Percentiles rank a stretch among this genome's conserved stretches.
phyloP scores from a whole-genome alignment of 2,888 invertebrate species.

The Punctoribates punctum region DNA sequence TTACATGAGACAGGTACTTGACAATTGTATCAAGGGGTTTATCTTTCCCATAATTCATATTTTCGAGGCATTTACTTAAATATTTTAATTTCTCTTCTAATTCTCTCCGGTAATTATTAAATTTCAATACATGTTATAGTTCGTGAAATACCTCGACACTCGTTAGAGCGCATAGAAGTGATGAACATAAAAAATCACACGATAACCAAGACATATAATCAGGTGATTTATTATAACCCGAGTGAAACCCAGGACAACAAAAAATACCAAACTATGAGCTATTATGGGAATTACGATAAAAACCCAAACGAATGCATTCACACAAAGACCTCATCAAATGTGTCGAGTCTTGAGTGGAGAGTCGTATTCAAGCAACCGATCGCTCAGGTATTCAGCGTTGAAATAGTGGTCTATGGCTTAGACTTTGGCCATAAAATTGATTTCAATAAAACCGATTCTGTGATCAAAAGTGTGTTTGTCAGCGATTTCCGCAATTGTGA shows the following conservation, averaged over 20 bases:
- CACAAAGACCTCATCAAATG: neutral
- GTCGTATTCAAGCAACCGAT: neutral
- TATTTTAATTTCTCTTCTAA: neutral
- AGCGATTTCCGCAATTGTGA: neutral
- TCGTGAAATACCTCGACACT: neutral
- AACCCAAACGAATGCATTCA: neutral
- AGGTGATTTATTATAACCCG: neutral
- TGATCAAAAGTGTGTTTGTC: neutral
- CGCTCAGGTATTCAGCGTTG: neutral
- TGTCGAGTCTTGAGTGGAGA: neutral
- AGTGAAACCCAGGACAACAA: neutral
- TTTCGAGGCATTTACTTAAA: too few relatives aligned
- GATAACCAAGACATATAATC: neutral
- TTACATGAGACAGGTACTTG: too few relatives aligned
- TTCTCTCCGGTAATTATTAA: neutral
- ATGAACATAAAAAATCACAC: neutral
- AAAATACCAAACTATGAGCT: neutral
- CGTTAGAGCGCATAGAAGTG: neutral
- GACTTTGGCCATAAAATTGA: neutral
- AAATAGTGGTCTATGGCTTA: neutral
- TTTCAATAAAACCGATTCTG: neutral
- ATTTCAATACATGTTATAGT: neutral
- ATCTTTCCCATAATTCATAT: too few relatives aligned
- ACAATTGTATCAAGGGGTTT: too few relatives aligned
- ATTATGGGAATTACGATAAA: neutral